Evolutionary conservation across 2,113 vertebrate species (phyloP).

Genomic region (Thermophis baileyi): DNA sequence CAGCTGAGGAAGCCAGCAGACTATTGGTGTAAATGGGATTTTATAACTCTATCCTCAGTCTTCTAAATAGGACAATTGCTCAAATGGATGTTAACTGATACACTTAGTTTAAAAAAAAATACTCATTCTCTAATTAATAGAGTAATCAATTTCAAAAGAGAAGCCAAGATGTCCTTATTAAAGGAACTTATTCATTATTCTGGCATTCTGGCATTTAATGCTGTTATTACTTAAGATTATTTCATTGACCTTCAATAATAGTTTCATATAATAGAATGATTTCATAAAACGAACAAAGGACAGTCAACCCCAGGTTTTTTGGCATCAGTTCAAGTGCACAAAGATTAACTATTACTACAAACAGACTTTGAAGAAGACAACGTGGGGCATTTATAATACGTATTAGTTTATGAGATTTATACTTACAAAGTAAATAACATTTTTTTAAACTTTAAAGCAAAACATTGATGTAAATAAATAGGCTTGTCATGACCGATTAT

Average conservation of each 20-base stretch:
- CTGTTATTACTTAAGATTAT: neutral
- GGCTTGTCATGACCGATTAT: neutral
- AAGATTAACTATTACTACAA: neutral
- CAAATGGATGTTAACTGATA: neutral
- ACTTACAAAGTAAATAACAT: neutral
- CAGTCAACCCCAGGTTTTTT: neutral
- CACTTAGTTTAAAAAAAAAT: neutral
- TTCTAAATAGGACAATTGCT: neutral
- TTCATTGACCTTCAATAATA: accelerated
- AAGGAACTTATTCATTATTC: neutral
- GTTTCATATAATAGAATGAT: neutral
- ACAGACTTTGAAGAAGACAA: neutral
- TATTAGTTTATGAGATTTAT: neutral
- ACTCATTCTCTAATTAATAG: neutral
- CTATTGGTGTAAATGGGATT: neutral
- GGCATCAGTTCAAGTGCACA: neutral
- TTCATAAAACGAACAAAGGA: neutral
- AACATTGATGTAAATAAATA: neutral
- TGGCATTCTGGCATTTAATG: neutral
- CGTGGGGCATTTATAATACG: neutral
- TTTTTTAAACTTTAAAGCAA: neutral
- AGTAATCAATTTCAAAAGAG: neutral
- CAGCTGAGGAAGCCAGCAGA: slow-evolving; percentile 2
- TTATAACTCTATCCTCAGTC: neutral
- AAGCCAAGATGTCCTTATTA: neutral